These are phyloP conservation scores for Capreolus pygargus DNA, from an alignment of 2,113 vertebrate genomes.

Conservation along the genomic window DNA sequence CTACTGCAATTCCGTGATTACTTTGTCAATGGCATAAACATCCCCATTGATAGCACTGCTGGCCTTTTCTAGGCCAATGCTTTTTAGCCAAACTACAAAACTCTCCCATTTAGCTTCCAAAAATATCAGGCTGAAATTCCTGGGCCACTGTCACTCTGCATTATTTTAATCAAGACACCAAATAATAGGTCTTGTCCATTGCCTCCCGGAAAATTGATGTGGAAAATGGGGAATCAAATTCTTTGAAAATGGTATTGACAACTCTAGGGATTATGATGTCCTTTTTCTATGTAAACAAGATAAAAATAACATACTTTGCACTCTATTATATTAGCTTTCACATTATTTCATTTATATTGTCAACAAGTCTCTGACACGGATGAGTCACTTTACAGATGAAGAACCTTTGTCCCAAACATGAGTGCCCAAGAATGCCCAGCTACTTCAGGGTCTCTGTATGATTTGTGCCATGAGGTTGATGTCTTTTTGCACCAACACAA, in stretches of 20 bases:
- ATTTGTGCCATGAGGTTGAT: background rate
- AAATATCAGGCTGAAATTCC: background rate
- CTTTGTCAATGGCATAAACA: background rate
- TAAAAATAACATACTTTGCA: background rate
- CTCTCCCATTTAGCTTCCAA: background rate
- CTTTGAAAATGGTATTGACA: background rate
- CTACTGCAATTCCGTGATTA: background rate
- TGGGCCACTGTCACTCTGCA: background rate
- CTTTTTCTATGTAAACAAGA: background rate
- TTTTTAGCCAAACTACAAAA: background rate
- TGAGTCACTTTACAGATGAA: background rate
- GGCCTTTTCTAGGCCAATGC: background rate
- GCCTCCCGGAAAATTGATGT: background rate
- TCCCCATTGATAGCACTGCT: background rate
- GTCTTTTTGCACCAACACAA: background rate
- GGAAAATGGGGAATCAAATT: background rate
- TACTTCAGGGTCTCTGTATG: fast-evolving
- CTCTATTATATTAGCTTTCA: background rate
- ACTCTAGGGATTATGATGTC: background rate
- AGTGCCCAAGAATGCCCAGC: fast-evolving
- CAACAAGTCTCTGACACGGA: background rate
- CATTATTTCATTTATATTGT: background rate
- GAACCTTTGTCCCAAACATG: fast-evolving
- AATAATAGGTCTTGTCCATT: background rate
- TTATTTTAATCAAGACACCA: background rate